A percentile compares a stretch with the other conserved stretches of the same genome.
These are phyloP conservation scores for Lithophane leautieri DNA, from an alignment of 2,888 invertebrate species.

Conservation along the genomic window DNA sequence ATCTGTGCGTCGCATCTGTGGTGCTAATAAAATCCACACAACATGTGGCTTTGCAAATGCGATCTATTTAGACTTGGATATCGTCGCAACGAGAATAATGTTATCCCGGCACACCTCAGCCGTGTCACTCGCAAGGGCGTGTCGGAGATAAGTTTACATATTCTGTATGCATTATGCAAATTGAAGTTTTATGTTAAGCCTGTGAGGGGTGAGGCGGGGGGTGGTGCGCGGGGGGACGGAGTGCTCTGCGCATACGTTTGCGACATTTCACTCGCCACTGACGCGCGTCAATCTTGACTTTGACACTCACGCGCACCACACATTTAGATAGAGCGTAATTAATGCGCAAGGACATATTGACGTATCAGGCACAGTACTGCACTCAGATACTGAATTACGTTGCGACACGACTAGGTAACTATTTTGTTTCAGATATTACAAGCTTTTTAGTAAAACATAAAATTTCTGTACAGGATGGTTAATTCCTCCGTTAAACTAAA, in stretches of 20 bases:
- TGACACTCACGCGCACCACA: conserved; percentile 68
- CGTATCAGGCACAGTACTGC: conserved; percentile 52
- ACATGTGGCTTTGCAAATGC: conserved; percentile 84
- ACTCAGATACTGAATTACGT: conserved; percentile 54
- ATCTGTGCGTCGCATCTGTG: conserved; percentile 70
- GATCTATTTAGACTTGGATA: conserved; percentile 88
- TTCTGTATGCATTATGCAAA: conserved; percentile 90
- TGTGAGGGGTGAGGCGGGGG: conserved; percentile 60
- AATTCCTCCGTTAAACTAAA: conserved; percentile 23
- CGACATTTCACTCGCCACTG: conserved; percentile 79
- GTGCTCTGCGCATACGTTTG: conserved; percentile 68
- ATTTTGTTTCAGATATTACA: conserved; percentile 1
- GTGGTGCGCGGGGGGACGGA: conserved; percentile 50
- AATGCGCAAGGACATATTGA: conserved; percentile 62
- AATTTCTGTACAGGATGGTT: neutral
- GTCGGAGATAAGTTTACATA: conserved; percentile 89
- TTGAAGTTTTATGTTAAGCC: conserved; percentile 89
- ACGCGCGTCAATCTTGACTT: conserved; percentile 73
- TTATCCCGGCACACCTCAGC: conserved; percentile 88
- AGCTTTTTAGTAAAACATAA: conserved; percentile 4
- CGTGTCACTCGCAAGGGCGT: conserved; percentile 88
- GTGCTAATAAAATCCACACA: conserved; percentile 78
- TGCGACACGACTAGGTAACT: conserved; percentile 34
- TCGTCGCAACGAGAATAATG: conserved; percentile 87
- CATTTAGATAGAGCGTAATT: conserved; percentile 67